These are phyloP conservation scores for Hiodon alosoides DNA, from an alignment of 2,113 vertebrate species.

Conservation along the genomic window DNA sequence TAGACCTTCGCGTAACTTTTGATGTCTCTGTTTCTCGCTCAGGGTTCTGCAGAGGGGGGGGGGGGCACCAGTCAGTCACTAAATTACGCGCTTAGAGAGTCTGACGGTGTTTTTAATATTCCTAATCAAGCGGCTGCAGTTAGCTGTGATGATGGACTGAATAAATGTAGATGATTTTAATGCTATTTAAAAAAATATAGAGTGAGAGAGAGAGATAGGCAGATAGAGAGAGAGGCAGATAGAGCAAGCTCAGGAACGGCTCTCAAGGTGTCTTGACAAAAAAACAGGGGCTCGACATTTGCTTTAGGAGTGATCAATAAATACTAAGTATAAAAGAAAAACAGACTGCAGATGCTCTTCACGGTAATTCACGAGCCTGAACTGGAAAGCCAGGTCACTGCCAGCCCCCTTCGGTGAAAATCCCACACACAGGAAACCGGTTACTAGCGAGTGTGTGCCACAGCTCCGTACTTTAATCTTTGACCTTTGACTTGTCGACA, in stretches of 20 bases:
- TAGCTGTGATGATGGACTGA: conserved; percentile 19
- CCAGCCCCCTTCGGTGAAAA: conserved; percentile 71
- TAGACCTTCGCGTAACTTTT: conserved; percentile 30
- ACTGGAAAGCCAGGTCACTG: conserved; percentile 66
- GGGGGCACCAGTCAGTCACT: conserved; percentile 39
- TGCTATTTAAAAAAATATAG: conserved; percentile 17
- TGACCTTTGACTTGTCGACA: conserved; percentile 82
- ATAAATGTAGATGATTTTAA: conserved; percentile 41
- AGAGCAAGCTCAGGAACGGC: neutral
- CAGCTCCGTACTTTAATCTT: conserved; percentile 93
- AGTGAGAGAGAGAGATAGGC: conserved; percentile 27
- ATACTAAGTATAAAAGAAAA: conserved; percentile 53
- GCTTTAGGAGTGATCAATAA: conserved; percentile 58
- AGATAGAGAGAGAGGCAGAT: neutral
- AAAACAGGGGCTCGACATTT: conserved; percentile 58
- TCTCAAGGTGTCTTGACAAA: conserved; percentile 24
- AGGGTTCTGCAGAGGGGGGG: conserved; percentile 29
- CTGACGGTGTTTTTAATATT: conserved; percentile 22
- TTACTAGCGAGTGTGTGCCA: conserved; percentile 66
- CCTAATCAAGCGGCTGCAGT: conserved; percentile 34
- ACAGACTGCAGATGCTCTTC: conserved; percentile 57
- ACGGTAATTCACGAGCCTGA: conserved; percentile 72
- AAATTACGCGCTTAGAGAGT: conserved; percentile 24
- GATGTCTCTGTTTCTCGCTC: conserved; percentile 56
- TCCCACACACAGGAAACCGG: conserved; percentile 66